A percentile compares a stretch with the other conserved stretches of the same genome.
Conservation (phyloP, 1,140 invertebrate genomes). For the Bacillus rossius region DNA sequence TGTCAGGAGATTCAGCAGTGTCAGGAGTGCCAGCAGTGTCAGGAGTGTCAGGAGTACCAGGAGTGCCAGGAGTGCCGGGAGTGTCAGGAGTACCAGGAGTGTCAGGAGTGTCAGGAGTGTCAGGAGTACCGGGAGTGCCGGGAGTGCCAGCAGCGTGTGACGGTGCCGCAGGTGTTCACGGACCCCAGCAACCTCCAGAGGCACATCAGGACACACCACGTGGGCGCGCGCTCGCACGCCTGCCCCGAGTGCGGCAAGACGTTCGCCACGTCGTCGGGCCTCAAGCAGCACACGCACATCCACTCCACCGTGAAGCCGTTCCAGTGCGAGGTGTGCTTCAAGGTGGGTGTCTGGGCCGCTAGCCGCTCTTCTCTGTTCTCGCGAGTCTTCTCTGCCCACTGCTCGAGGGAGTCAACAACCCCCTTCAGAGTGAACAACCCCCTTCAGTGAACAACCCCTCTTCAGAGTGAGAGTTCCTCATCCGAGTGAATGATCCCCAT, state of each 20-base stretch:
- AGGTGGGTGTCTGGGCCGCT: conserved; percentile 50
- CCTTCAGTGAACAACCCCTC: too few species aligned
- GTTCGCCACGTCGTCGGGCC: conserved; percentile 92
- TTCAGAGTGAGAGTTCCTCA: too few species aligned
- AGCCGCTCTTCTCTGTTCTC: conserved; percentile 97
- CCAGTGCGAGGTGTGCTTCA: conserved; percentile 87
- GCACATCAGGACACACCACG: conserved; percentile 91
- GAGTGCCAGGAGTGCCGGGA: too few species aligned
- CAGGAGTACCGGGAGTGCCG: too few species aligned
- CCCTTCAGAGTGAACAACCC: too few species aligned
- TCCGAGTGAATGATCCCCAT: too few species aligned
- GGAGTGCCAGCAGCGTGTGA: too few species aligned
- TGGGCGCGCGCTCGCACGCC: conserved; percentile 88
- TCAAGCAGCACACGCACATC: conserved; percentile 99
- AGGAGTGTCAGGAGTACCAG: too few species aligned
- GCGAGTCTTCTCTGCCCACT: conserved; percentile 99
- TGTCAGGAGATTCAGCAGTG: too few species aligned
- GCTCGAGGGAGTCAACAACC: conserved; percentile 93
- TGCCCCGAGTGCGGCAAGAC: conserved; percentile 98
- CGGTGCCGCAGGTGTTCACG: conserved; percentile 68
- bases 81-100: too few species aligned
- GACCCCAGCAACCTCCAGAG: conserved; percentile 94
- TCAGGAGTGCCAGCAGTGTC: too few species aligned
- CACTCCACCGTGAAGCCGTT: conserved; percentile 98
- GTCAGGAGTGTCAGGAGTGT: too few species aligned